These are phyloP conservation scores for Pongo abelii DNA, from an alignment of 2,113 vertebrate species.

Conservation along the genomic window DNA sequence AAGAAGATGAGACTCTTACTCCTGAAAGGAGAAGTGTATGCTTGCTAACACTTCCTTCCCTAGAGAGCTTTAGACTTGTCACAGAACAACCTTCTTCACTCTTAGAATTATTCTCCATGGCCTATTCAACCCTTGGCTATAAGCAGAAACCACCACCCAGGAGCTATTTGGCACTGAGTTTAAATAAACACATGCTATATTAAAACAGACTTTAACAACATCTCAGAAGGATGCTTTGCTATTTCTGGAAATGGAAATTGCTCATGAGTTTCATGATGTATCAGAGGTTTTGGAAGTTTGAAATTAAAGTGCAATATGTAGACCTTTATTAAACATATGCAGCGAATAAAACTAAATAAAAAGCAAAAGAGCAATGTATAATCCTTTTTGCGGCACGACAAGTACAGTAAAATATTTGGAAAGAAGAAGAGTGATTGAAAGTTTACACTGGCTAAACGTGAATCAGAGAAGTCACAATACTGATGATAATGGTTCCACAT, in stretches of 20 bases:
- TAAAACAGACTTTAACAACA: slow-evolving; percentile 49
- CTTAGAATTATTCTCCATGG: slow-evolving; percentile 38
- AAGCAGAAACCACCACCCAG: slow-evolving; percentile 40
- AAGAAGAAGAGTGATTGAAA: not conserved
- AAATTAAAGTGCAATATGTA: not conserved
- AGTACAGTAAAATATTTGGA: not conserved
- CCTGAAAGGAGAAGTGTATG: not conserved
- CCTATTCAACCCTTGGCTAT: slow-evolving; percentile 36
- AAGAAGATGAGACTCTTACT: not conserved
- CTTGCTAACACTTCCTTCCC: not conserved
- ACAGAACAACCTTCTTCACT: not conserved
- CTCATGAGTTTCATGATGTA: not conserved
- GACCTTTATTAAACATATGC: not conserved
- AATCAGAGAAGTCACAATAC: not conserved
- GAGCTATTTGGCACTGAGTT: slow-evolving; percentile 59
- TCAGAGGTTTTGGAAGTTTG: slow-evolving; percentile 24
- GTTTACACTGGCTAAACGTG: not conserved
- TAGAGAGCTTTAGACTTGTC: not conserved
- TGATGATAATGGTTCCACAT: not conserved
- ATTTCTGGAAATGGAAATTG: slow-evolving; percentile 61
- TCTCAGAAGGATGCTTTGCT: slow-evolving; percentile 48
- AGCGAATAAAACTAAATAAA: not conserved
- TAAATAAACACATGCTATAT: slow-evolving; percentile 73
- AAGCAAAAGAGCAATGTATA: not conserved
- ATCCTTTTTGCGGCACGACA: not conserved